phyloP scores from a whole-genome alignment of 1,140 invertebrate genomes.

The Zaprionus ornatus region DNA sequence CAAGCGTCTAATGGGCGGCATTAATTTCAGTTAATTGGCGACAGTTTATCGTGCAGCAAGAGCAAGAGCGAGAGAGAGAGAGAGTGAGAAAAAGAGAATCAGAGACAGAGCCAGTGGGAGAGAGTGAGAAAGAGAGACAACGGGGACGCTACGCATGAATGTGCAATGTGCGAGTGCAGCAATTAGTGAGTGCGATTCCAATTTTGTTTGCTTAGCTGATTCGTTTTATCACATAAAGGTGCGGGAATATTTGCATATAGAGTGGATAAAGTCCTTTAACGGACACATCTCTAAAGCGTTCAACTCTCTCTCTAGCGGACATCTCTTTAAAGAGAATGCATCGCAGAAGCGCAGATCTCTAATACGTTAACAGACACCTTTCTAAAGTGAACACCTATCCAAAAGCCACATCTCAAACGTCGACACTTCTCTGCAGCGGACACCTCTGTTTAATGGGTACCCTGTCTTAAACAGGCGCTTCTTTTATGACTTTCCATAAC shows the following conservation, averaged over 20 bases:
- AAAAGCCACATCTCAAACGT: too few relatives aligned
- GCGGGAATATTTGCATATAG: background rate
- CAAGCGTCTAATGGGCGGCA: slow-evolving; percentile 32
- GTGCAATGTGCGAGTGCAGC: background rate
- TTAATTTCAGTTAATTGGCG: slow-evolving; percentile 42
- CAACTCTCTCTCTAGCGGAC: background rate
- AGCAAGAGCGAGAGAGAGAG: background rate
- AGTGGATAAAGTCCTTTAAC: background rate
- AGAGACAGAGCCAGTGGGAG: background rate
- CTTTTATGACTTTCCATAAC: too few relatives aligned
- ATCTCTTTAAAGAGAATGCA: background rate
- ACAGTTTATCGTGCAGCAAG: background rate
- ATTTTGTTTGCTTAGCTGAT: slow-evolving; percentile 1
- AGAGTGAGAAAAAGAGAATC: background rate
- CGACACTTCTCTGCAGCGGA: too few relatives aligned
- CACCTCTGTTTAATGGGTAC: too few relatives aligned
- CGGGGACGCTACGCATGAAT: background rate
- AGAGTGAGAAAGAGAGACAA: background rate
- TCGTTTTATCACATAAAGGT: background rate
- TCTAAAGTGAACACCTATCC: too few relatives aligned
- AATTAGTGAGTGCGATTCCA: background rate
- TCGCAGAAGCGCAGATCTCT: too few relatives aligned
- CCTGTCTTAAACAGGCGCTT: too few relatives aligned
- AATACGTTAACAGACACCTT: too few relatives aligned
- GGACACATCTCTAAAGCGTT: background rate